These are phyloP conservation scores for Ennomos quercinarius DNA, from an alignment of 2,888 invertebrate species.

Conservation along the genomic window DNA sequence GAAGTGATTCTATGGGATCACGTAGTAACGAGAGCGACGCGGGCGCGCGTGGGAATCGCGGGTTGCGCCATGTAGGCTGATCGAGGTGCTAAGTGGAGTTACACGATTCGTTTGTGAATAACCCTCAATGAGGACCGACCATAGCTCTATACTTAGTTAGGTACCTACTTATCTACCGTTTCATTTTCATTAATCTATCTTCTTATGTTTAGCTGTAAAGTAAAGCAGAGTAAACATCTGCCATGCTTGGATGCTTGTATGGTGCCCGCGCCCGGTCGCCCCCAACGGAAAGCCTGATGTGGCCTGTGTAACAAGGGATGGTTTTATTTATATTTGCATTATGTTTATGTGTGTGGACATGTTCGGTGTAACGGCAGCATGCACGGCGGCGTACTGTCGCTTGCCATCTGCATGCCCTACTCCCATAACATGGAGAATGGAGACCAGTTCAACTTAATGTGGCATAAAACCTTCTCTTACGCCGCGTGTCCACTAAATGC, in stretches of 20 bases:
- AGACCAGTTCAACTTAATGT: conserved; percentile 9
- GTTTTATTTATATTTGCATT: too few species aligned
- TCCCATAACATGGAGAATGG: neutral
- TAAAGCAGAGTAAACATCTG: too few species aligned
- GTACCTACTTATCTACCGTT: neutral
- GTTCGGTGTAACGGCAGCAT: neutral
- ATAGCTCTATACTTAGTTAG: too few species aligned
- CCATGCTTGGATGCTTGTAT: too few species aligned
- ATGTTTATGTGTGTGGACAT: too few species aligned
- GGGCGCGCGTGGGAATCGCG: conserved; percentile 9
- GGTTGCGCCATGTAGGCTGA: neutral
- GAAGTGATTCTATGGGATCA: conserved; percentile 3
- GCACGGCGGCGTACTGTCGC: neutral
- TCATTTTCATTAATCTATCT: too few species aligned
- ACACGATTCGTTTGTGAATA: conserved; percentile 9
- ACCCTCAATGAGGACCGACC: neutral
- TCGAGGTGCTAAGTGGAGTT: conserved; percentile 11
- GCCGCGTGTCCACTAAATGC: neutral
- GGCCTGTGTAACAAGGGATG: too few species aligned
- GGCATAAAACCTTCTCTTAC: conserved; percentile 16
- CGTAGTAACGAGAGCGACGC: neutral
- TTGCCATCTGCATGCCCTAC: neutral
- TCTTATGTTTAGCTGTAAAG: too few species aligned
- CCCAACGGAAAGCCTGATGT: too few species aligned
- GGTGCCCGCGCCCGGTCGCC: too few species aligned